Percentiles rank a stretch among this genome's conserved stretches.
Evolutionary conservation across 2,113 vertebrate species (phyloP).

Genomic region (Cyphomyrus discorhynchus): DNA sequence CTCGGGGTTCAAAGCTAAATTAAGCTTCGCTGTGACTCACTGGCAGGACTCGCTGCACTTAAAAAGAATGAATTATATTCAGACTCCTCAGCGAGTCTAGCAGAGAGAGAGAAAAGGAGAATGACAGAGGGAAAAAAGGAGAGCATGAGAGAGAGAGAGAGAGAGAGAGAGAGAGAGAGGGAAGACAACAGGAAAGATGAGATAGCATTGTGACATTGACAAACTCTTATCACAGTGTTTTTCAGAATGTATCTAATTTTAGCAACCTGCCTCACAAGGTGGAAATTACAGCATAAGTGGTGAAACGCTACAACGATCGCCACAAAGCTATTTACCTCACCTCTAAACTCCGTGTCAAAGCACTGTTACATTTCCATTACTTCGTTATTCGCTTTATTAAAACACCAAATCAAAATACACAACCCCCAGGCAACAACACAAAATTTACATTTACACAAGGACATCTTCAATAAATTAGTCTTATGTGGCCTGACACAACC

Average conservation of each 20-base stretch:
- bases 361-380: background rate
- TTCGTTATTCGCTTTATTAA: background rate
- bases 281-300: background rate
- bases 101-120: background rate
- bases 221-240: background rate
- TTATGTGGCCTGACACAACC: background rate
- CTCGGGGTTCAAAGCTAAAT: background rate
- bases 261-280: background rate
- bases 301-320: background rate
- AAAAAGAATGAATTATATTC: background rate
- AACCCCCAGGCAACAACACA: background rate
- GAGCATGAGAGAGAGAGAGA: background rate
- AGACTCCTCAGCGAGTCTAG: background rate
- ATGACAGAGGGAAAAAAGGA: background rate
- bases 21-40: background rate
- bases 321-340: background rate
- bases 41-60: background rate
- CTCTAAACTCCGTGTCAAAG: background rate
- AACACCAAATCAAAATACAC: background rate
- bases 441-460: background rate
- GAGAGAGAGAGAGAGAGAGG: background rate
- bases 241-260: background rate
- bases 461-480: background rate
- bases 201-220: conserved; percentile 2
- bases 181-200: background rate